Evolutionary conservation across 2,113 vertebrate species (phyloP), one percentile per base, ranked within the genome.

Genomic region (Dascyllus trimaculatus): DNA sequence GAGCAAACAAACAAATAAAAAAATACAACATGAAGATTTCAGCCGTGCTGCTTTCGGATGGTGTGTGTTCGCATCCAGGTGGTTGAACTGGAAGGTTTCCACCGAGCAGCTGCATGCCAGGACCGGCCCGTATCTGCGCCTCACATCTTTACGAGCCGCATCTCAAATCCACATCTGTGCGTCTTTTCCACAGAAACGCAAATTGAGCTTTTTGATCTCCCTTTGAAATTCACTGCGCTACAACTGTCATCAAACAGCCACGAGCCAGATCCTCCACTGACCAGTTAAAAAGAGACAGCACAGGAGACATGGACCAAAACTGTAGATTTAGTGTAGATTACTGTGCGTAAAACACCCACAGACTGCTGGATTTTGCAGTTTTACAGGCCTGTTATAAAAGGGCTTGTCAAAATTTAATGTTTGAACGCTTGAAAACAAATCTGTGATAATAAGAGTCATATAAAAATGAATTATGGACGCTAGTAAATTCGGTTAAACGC

Each of bases 231-330:
- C n/a, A n/a, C n/a, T n/a, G n/a, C n/a, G n/a, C n/a, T n/a, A n/a
- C n/a, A n/a, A n/a, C n/a, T n/a, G n/a, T n/a, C n/a, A n/a, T n/a
- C n/a, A 95, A 94, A 95, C 92, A 94, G 38, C 19, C 92, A 90
- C 83, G 92, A 26, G 22, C 67, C 65, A 94, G 95, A 94, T 63
- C 86, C 1, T 91, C 85, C 85, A 91, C 67, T 93, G 93, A 95
- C 93, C 95, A 95, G 94, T 96, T 94, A 25, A 9, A 74, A 67
- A 85, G 89, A 93, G 40, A 94, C 91, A 91, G 94, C 89, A 90
- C 90, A 95, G 91, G 7, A 59, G 48, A 61, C 22, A 51, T 67
- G 14, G 56, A 15, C 43, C 61, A 18, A 51, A n/a, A 32, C 8
- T 26, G 21, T 11, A 46, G 15, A 32, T 38, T 19, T 14, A 11